phyloP scores from a whole-genome alignment of 1,140 invertebrate genomes.

The Samia ricini region DNA sequence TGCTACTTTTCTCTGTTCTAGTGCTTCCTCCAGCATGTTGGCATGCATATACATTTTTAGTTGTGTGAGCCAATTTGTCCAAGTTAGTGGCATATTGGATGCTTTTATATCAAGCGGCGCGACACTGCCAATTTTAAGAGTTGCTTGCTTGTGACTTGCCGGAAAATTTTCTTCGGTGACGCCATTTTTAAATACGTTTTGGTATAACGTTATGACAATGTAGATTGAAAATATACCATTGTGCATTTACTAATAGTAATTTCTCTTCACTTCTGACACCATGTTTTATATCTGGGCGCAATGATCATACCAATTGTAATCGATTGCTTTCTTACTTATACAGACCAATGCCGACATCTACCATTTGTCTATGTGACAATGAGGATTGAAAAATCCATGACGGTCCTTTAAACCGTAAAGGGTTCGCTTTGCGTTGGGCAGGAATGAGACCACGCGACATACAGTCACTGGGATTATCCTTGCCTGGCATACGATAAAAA shows the following conservation, averaged over 20 bases:
- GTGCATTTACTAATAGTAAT: background rate
- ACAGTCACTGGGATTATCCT: no score
- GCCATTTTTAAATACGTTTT: background rate
- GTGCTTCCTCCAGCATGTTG: constrained; percentile 7
- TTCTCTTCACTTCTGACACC: background rate
- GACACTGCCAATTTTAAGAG: background rate
- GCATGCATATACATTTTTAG: constrained; percentile 12
- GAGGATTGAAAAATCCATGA: no score
- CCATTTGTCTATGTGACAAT: no score
- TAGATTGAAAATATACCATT: background rate
- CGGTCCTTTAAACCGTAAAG: no score
- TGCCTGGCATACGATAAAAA: no score
- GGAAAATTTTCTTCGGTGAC: background rate
- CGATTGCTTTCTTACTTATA: no score
- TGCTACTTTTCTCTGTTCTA: constrained; percentile 25
- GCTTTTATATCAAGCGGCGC: background rate
- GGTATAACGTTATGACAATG: background rate
- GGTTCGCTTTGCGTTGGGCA: no score
- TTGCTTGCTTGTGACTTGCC: background rate
- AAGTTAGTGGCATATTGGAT: constrained; percentile 2
- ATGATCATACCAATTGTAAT: no score
- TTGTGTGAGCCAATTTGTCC: constrained; percentile 6
- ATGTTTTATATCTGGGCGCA: background rate
- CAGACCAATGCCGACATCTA: no score
- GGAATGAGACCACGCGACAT: no score